Evolutionary conservation across 2,113 vertebrate genomes (phyloP).

Genomic region (Pteropus alecto): DNA sequence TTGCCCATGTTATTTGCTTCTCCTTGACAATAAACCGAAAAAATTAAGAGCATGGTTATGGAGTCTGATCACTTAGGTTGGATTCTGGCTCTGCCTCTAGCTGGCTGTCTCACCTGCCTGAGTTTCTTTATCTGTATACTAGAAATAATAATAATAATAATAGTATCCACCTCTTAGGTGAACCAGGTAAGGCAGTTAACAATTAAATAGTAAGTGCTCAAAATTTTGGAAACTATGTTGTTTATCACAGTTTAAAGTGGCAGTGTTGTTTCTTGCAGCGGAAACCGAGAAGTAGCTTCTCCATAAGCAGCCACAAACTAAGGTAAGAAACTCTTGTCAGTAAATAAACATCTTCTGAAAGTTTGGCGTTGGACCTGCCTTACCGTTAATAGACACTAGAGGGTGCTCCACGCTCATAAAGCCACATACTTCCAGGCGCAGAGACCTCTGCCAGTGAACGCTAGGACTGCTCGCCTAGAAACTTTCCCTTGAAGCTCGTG

Average conservation of each 20-base stretch:
- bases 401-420: constrained; percentile 58
- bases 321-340: background rate
- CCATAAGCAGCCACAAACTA: background rate
- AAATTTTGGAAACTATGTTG: background rate
- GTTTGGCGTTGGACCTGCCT: background rate
- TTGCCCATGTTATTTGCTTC: background rate
- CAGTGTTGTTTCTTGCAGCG: background rate
- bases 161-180: background rate
- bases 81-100: background rate
- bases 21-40: background rate
- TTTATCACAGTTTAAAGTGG: background rate
- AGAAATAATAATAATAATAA: background rate
- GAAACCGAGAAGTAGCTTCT: background rate
- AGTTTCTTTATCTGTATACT: background rate
- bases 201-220: background rate
- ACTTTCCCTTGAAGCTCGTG: background rate
- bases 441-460: rapidly evolving
- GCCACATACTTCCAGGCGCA: background rate
- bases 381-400: constrained; percentile 48
- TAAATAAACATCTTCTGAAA: background rate
- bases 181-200: background rate
- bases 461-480: rapidly evolving
- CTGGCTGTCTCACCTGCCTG: background rate
- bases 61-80: too few species aligned
- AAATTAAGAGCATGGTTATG: background rate